These are phyloP conservation scores for Spizella passerina DNA, from an alignment of 2,797 vertebrate genomes.

Conservation along the genomic window DNA sequence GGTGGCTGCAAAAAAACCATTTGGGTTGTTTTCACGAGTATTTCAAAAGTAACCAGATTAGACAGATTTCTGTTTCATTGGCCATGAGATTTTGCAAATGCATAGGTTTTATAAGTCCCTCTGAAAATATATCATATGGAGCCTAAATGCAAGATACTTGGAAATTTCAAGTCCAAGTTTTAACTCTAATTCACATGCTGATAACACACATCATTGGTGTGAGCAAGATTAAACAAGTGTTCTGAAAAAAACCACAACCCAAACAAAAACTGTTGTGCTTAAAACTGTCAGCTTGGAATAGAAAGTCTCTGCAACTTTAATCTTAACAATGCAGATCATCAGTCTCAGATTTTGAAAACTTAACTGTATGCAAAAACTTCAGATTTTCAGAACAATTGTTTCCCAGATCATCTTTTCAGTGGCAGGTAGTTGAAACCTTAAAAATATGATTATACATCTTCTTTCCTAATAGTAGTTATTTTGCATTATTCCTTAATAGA, in stretches of 20 bases:
- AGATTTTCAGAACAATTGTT: neutral
- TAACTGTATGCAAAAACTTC: neutral
- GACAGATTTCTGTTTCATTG: neutral
- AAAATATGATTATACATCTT: neutral
- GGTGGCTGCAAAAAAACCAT: neutral
- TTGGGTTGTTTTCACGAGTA: neutral
- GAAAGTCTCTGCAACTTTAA: neutral
- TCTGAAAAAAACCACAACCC: neutral
- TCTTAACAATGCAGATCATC: neutral
- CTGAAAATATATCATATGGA: neutral
- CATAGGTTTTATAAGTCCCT: neutral
- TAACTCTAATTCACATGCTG: neutral
- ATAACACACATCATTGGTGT: neutral
- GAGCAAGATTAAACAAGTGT: neutral
- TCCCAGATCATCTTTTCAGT: neutral
- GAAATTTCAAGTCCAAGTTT: neutral
- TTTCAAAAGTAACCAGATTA: neutral
- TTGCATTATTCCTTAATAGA: neutral
- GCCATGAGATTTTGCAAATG: neutral
- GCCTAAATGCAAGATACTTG: neutral
- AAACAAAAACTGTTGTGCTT: neutral
- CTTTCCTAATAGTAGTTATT: neutral
- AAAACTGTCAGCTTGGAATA: neutral
- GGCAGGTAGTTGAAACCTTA: neutral
- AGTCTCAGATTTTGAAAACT: neutral